These are phyloP conservation scores for Drosophila formosana DNA, from an alignment of 2,888 invertebrate species.

Conservation along the genomic window DNA sequence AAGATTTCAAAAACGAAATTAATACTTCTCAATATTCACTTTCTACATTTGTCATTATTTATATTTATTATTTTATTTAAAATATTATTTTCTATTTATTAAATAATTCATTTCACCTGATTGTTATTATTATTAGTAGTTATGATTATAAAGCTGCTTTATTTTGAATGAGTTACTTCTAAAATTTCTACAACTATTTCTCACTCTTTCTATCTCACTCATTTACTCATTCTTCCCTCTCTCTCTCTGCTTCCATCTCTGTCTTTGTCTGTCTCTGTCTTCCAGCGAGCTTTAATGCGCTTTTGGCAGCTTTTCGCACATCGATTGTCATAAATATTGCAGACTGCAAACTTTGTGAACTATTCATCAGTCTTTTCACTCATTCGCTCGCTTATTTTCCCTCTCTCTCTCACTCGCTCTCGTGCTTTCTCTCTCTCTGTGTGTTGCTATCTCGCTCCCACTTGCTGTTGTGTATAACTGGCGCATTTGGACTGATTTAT, in stretches of 20 bases:
- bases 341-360: background rate
- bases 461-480: background rate
- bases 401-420: background rate
- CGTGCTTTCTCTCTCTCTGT: background rate
- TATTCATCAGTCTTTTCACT: background rate
- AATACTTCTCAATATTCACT: too few species aligned
- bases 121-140: background rate
- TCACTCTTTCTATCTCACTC: background rate
- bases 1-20: too few species aligned
- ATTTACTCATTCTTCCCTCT: background rate
- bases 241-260: too few species aligned
- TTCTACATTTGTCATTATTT: too few species aligned
- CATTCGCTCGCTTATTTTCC: background rate
- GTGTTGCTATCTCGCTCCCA: background rate
- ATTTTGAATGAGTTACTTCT: too few species aligned
- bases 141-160: too few species aligned
- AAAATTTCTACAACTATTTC: too few species aligned
- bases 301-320: background rate
- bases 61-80: too few species aligned
- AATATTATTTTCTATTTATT: background rate
- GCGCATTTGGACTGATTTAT: constrained; percentile 1
- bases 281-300: constrained; percentile 6
- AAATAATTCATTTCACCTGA: too few species aligned
- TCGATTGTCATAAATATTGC: background rate
- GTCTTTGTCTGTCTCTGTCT: too few species aligned